phyloP scores from a whole-genome alignment of 2,888 invertebrate genomes.

The Drosophila subquinaria region DNA sequence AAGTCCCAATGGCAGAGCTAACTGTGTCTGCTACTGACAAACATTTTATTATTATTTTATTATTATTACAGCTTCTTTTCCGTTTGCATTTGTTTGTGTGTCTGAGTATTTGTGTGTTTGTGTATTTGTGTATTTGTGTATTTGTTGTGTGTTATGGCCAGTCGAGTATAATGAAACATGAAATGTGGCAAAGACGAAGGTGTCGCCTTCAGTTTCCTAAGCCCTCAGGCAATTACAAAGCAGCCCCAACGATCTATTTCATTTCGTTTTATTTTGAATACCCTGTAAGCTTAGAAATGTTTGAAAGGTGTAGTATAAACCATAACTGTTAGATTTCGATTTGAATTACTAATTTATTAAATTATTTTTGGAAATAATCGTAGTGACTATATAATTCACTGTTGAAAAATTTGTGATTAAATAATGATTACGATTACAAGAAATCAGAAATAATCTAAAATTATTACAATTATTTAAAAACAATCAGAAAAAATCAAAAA shows the following conservation, averaged over 20 bases:
- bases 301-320: background rate
- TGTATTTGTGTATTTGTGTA: background rate
- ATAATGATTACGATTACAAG: too few relatives aligned
- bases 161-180: conserved; percentile 34
- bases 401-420: too few relatives aligned
- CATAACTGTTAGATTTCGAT: too few relatives aligned
- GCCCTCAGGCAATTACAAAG: conserved; percentile 50
- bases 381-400: too few relatives aligned
- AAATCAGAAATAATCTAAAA: too few relatives aligned
- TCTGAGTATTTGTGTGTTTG: background rate
- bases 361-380: too few relatives aligned
- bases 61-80: conserved; percentile 11
- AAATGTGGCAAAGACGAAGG: conserved; percentile 43
- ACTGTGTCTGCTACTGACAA: conserved; percentile 45
- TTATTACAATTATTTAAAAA: too few relatives aligned
- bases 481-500: too few relatives aligned
- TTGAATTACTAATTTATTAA: too few relatives aligned
- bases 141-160: conserved; percentile 16
- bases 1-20: conserved; percentile 19
- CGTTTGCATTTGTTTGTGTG: conserved; percentile 1
- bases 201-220: conserved; percentile 47
- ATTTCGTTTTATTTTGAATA: conserved; percentile 34
- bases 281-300: conserved; percentile 9
- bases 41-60: conserved; percentile 30
- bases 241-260: conserved; percentile 39